A percentile compares a stretch with the other conserved stretches of the same genome.
Evolutionary conservation across 1,140 invertebrate genomes (phyloP).

Genomic region (Drosophila eugracilis): DNA sequence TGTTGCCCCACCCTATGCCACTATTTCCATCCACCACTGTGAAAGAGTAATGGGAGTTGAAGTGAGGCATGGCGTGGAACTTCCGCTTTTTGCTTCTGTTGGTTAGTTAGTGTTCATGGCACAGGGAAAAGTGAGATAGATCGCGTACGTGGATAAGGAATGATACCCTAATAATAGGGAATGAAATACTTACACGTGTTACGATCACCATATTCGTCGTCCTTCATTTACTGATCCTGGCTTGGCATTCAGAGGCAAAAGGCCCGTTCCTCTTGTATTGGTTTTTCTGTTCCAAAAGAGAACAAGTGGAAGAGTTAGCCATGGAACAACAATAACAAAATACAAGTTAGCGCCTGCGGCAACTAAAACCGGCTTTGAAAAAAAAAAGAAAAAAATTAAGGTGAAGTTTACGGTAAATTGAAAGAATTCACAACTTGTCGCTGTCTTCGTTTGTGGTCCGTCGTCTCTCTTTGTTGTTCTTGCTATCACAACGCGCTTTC

Average conservation of each 20-base stretch:
- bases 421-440: slow-evolving; percentile 78
- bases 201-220: slow-evolving; percentile 84
- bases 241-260: slow-evolving; percentile 57
- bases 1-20: not conserved
- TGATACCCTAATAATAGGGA: slow-evolving; percentile 2
- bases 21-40: slow-evolving; percentile 31
- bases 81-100: slow-evolving; percentile 41
- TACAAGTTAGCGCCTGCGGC: slow-evolving; percentile 58
- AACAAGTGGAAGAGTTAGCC: slow-evolving; percentile 58
- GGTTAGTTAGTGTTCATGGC: slow-evolving; percentile 18
- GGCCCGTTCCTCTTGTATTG: slow-evolving; percentile 34
- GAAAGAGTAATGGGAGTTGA: slow-evolving; percentile 9
- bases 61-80: slow-evolving; percentile 41
- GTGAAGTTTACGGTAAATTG: slow-evolving; percentile 85
- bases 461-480: slow-evolving; percentile 24
- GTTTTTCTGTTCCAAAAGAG: slow-evolving; percentile 46
- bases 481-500: slow-evolving; percentile 20
- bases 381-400: slow-evolving; percentile 72
- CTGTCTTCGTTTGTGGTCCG: slow-evolving; percentile 39
- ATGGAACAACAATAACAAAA: slow-evolving; percentile 42
- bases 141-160: slow-evolving; percentile 11
- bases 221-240: slow-evolving; percentile 84
- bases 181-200: slow-evolving; percentile 80
- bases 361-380: slow-evolving; percentile 56
- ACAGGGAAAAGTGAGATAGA: slow-evolving; percentile 2